Percentiles rank a stretch among this genome's conserved stretches.
These are phyloP conservation scores for Synchiropus splendidus DNA, from an alignment of 2,113 vertebrate genomes.

Conservation along the genomic window DNA sequence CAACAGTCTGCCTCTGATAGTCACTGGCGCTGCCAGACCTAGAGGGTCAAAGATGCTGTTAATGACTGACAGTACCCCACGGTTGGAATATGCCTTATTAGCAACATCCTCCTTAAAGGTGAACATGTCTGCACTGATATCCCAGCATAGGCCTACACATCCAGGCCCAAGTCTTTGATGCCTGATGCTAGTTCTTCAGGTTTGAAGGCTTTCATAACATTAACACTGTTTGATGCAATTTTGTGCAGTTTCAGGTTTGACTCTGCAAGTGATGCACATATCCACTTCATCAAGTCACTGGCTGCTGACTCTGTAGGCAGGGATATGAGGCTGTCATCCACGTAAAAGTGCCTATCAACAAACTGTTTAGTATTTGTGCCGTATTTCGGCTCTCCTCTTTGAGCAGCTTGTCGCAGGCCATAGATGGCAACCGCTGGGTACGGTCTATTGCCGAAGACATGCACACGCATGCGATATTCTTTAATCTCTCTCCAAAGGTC, in stretches of 20 bases:
- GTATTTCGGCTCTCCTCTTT: not conserved
- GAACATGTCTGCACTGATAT: not conserved
- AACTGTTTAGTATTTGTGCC: not conserved
- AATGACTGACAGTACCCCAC: not conserved
- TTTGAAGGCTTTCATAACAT: not conserved
- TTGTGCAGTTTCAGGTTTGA: not conserved
- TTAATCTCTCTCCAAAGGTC: fast-evolving
- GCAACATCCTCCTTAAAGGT: not conserved
- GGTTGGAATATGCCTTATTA: not conserved
- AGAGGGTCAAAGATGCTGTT: not conserved
- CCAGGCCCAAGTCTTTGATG: not conserved
- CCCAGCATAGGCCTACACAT: not conserved
- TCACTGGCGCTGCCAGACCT: too few relatives aligned
- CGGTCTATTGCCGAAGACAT: slow-evolving; percentile 2
- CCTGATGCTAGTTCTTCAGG: not conserved
- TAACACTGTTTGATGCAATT: not conserved
- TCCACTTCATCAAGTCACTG: not conserved
- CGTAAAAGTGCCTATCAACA: not conserved
- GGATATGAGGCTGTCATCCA: not conserved
- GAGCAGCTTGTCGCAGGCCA: not conserved
- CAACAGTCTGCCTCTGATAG: too few relatives aligned
- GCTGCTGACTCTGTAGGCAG: not conserved
- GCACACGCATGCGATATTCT: slow-evolving; percentile 1
- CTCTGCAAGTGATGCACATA: not conserved
- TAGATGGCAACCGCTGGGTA: not conserved